A percentile compares a stretch with the other conserved stretches of the same genome.
phyloP scores from a whole-genome alignment of 2,113 vertebrate genomes.

The Etia nguti region DNA sequence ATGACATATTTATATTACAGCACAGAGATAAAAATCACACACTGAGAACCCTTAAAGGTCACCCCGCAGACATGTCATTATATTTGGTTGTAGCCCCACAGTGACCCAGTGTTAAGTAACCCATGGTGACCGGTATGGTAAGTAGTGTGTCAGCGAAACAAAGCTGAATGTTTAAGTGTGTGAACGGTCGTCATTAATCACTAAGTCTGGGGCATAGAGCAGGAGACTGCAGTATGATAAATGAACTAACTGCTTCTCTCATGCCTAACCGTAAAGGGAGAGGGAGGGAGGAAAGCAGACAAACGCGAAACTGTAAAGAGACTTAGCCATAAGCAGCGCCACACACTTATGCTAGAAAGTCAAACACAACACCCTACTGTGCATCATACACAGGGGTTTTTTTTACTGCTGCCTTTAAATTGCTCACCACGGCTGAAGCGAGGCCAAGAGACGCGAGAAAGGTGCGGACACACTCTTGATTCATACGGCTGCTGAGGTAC shows the following conservation, averaged over 20 bases:
- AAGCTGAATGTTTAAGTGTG: slow-evolving; percentile 71
- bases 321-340: neutral
- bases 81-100: neutral
- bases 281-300: neutral
- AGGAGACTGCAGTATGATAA: slow-evolving; percentile 56
- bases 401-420: slow-evolving; percentile 28
- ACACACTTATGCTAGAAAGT: slow-evolving; percentile 1
- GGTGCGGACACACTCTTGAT: neutral
- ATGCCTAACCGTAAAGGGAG: slow-evolving; percentile 27
- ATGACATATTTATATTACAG: slow-evolving; percentile 12
- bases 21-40: neutral
- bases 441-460: neutral
- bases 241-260: slow-evolving; percentile 56
- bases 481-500: neutral
- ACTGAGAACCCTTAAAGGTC: slow-evolving; percentile 40
- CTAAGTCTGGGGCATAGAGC: slow-evolving; percentile 39
- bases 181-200: slow-evolving; percentile 69
- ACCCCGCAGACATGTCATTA: slow-evolving; percentile 7
- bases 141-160: slow-evolving; percentile 66
- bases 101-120: slow-evolving; percentile 48
- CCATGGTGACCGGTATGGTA: slow-evolving; percentile 44
- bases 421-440: neutral
- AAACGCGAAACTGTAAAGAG: slow-evolving; percentile 7
- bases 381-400: slow-evolving; percentile 2
- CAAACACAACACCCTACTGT: slow-evolving; percentile 13